phyloP scores from a whole-genome alignment of 2,888 invertebrate species.

The Ochlodes sylvanus region DNA sequence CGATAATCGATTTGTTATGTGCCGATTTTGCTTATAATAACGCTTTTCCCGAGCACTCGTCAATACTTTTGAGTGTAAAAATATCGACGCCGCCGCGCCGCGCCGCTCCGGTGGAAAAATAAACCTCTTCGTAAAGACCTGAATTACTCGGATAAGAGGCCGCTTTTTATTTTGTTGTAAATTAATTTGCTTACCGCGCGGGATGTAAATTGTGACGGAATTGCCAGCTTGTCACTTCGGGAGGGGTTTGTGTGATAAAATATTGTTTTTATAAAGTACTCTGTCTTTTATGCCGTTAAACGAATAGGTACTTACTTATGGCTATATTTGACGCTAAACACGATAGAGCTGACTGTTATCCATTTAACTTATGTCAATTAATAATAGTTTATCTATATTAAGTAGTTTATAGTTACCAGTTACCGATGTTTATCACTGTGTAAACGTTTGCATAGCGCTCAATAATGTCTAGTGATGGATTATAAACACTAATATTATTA shows the following conservation, averaged over 20 bases:
- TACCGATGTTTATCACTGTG: too few relatives aligned
- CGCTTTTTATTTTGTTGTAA: slow-evolving; percentile 65
- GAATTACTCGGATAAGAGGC: slow-evolving; percentile 56
- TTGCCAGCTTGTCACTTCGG: slow-evolving; percentile 61
- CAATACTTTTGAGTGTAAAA: slow-evolving; percentile 46
- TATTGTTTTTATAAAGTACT: slow-evolving; percentile 29
- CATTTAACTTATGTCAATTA: too few relatives aligned
- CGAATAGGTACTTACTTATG: neutral
- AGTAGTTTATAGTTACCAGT: too few relatives aligned
- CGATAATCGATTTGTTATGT: slow-evolving; percentile 63
- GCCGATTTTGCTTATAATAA: slow-evolving; percentile 64
- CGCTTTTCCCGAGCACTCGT: slow-evolving; percentile 55
- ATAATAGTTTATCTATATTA: too few relatives aligned
- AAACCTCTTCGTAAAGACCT: slow-evolving; percentile 61
- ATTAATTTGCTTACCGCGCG: slow-evolving; percentile 75
- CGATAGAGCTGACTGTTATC: neutral
- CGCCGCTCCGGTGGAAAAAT: slow-evolving; percentile 56
- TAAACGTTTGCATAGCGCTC: too few relatives aligned
- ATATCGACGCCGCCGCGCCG: slow-evolving; percentile 55
- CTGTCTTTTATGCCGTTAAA: slow-evolving; percentile 12
- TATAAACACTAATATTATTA: too few relatives aligned
- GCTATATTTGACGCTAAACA: neutral
- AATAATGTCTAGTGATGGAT: too few relatives aligned
- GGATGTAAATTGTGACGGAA: slow-evolving; percentile 59
- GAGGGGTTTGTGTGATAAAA: slow-evolving; percentile 34